These are phyloP conservation scores for Aptenodytes forsteri DNA, from an alignment of 2,113 vertebrate genomes.

Conservation along the genomic window DNA sequence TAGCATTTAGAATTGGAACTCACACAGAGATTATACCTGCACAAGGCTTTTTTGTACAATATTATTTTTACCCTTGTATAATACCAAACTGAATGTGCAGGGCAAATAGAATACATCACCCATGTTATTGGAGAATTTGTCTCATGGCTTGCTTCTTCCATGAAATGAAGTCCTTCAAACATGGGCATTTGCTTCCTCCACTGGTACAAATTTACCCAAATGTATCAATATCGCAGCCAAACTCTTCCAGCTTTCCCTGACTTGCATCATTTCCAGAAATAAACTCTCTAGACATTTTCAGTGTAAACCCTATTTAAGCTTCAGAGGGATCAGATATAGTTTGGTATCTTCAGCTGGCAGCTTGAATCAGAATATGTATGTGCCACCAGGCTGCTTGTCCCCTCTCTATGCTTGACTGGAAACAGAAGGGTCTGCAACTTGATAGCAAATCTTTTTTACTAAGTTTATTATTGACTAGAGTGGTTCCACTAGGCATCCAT, in stretches of 20 bases:
- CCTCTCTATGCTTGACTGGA: not conserved
- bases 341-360: not conserved
- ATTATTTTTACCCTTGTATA: not conserved
- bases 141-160: not conserved
- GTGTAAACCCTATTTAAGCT: not conserved
- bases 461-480: conserved; percentile 31
- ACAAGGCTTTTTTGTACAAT: not conserved
- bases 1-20: not conserved
- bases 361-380: not conserved
- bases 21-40: not conserved
- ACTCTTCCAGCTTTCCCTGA: not conserved
- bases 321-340: conserved; percentile 6
- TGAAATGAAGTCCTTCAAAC: not conserved
- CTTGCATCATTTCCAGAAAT: not conserved
- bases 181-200: not conserved
- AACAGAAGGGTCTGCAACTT: conserved; percentile 18
- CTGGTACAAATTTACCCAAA: not conserved
- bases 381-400: not conserved
- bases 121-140: not conserved
- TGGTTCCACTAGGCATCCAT: conserved; percentile 15
- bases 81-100: not conserved
- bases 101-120: not conserved
- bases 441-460: conserved; percentile 19
- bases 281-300: conserved; percentile 25
- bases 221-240: not conserved